Evolutionary conservation across 2,888 invertebrate genomes (phyloP).

Genomic region (Lepidocyrtinus sp.): DNA sequence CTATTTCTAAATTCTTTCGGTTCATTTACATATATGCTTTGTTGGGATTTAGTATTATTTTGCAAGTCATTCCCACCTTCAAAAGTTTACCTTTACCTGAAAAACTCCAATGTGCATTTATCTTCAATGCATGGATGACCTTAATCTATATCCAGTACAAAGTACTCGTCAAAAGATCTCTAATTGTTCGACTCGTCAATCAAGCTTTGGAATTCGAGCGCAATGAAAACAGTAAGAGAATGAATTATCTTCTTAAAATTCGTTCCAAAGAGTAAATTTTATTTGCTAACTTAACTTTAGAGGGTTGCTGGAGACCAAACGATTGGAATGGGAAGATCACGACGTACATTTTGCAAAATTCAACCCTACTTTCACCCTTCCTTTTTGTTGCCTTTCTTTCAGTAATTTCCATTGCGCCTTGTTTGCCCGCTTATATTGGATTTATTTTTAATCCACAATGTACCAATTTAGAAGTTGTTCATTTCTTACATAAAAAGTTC

Average conservation of each 20-base stretch:
- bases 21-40: background rate
- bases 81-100: background rate
- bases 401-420: background rate
- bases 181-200: background rate
- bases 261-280: background rate
- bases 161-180: background rate
- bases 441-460: slow-evolving; percentile 20
- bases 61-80: background rate
- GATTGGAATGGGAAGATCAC: slow-evolving; percentile 21
- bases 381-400: background rate
- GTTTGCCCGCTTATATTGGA: slow-evolving; percentile 13
- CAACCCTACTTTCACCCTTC: background rate
- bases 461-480: background rate
- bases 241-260: background rate
- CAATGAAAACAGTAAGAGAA: background rate
- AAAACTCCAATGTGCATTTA: background rate
- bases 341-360: background rate
- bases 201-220: background rate
- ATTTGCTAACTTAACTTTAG: slow-evolving; percentile 6
- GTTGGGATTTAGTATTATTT: background rate
- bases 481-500: background rate
- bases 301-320: background rate
- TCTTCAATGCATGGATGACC: background rate
- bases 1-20: background rate
- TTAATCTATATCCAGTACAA: background rate